Evolutionary conservation across 2,113 vertebrate species (phyloP).

Genomic region (Campylorhamphus procurvoides): DNA sequence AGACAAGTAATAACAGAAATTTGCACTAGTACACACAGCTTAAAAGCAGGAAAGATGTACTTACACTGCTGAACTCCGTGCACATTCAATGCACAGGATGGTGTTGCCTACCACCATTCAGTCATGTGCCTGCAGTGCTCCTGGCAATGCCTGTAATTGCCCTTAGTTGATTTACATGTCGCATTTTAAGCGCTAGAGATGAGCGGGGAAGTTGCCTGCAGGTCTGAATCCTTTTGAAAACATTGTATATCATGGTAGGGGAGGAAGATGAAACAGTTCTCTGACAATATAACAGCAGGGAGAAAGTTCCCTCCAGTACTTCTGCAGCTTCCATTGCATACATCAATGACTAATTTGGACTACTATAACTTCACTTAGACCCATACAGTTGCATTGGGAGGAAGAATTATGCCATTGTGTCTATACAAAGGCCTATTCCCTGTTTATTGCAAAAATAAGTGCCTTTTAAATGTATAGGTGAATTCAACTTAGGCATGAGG

Average conservation of each 20-base stretch:
- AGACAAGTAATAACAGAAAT: neutral
- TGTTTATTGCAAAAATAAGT: neutral
- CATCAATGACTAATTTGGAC: slow-evolving; percentile 24
- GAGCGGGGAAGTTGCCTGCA: neutral
- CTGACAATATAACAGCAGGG: neutral
- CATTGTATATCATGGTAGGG: neutral
- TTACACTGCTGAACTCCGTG: neutral
- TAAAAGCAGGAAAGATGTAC: accelerated
- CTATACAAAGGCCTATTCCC: neutral
- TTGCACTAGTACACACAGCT: neutral
- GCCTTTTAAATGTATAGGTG: neutral
- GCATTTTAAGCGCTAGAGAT: neutral
- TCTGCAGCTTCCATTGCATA: neutral
- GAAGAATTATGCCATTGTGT: neutral
- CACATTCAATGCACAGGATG: neutral
- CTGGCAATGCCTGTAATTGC: neutral
- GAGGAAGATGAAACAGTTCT: neutral
- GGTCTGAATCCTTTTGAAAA: slow-evolving; percentile 20
- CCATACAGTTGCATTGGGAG: neutral
- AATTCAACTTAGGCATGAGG: neutral
- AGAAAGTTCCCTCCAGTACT: slow-evolving; percentile 34
- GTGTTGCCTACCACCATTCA: neutral
- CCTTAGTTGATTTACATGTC: neutral
- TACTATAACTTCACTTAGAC: neutral
- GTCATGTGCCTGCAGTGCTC: neutral